Evolutionary conservation across 64 coral and sea anemone genomes (phyloP), one percentile per base, ranked within the genome.

Genomic region (Actinia equina): DNA sequence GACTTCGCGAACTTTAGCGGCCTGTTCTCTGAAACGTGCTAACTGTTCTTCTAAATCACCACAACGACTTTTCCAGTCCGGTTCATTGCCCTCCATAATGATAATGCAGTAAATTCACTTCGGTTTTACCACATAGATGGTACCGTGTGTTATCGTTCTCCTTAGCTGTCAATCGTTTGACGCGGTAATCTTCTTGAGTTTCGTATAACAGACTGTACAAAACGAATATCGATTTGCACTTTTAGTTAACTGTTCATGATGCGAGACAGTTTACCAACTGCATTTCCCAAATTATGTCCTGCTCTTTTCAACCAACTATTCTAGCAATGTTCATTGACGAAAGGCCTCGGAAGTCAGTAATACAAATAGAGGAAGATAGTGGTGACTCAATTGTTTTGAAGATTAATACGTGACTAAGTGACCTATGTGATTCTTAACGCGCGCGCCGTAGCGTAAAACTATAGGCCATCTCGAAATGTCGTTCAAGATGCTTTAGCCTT

Each of bases 1-100:
- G 57, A 87, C 90, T 87, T 92, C 90, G n/a, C 90, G 90, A 30
- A 92, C 90, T 87, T 92, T 92, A 30, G 85, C 42, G 22, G 90
- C 90, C 49, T 92, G 90, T 86, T 92, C 90, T 69, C 86, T 59
- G 58, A 92, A 92, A 70, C 77, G 83, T 57, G 83, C 90, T 30
- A 92, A 83, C 84, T 92, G 90, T 55, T 30, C 77, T 92, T 92
- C 90, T 62, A 92, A 59, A 87, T 59, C 86, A 78, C 80, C 80
- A 83, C 90, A 92, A 22, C 85, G 86, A 55, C 63, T 62, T 92
- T 83, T 82, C 76, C 80, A 92, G 79, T 92, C 25, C 49, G 79
- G 51, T 80, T 92, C 85, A 87, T 87, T 87, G 49, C 67, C 82
- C 52, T 92, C 90, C 83, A 85, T 85, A 42, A 26, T 61, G 52